Evolutionary conservation across 92 coral and sea anemone species (phyloP).

Genomic region (Desmophyllum pertusum): DNA sequence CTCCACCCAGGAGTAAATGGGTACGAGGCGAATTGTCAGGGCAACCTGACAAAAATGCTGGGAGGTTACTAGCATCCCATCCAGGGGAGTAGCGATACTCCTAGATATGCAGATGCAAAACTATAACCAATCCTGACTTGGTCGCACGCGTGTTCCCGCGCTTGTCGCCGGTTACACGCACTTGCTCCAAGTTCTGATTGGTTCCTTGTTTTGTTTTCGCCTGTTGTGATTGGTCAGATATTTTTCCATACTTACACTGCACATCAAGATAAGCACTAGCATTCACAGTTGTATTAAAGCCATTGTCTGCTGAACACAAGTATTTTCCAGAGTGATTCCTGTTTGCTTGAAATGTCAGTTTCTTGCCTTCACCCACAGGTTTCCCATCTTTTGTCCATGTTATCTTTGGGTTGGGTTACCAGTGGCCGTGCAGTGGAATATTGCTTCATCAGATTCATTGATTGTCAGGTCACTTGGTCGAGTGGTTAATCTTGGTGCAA

Average conservation of each 20-base stretch:
- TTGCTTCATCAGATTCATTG: not conserved
- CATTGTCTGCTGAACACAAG: not conserved
- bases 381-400: constrained; percentile 1
- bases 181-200: no score
- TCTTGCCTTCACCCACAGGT: not conserved
- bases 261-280: not conserved
- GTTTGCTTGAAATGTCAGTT: not conserved
- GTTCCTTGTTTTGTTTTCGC: no score
- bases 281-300: not conserved
- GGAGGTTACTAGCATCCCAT: no score
- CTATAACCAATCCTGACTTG: no score
- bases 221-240: no score
- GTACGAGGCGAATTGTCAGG: no score
- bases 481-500: not conserved
- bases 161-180: no score
- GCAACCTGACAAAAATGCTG: no score
- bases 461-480: not conserved
- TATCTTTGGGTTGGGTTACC: constrained; percentile 7
- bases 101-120: no score
- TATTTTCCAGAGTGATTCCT: constrained; percentile 5
- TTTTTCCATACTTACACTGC: not conserved
- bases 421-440: not conserved
- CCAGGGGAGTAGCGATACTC: no score
- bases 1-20: no score
- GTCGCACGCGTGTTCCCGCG: no score